Percentiles rank a stretch among this genome's conserved stretches.
Conservation (phyloP, 2,888 invertebrate genomes). For the Elegia similella region DNA sequence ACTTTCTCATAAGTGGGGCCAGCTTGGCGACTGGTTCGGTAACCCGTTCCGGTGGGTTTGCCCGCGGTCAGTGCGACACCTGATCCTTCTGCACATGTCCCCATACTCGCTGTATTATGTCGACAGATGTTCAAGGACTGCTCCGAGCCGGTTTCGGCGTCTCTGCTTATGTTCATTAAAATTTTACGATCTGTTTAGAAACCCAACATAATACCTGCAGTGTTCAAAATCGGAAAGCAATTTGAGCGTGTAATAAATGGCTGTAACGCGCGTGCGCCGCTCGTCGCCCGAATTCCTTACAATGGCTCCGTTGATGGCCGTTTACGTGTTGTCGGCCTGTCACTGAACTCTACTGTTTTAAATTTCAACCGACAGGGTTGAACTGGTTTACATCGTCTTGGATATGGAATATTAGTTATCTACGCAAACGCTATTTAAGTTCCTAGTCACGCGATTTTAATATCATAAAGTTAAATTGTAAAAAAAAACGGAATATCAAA, state of each 20-base stretch:
- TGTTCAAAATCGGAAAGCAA: constrained; percentile 34
- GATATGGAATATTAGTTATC: background rate
- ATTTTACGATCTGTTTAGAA: constrained; percentile 19
- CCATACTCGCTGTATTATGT: constrained; percentile 42
- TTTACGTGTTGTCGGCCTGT: constrained; percentile 45
- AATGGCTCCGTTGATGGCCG: constrained; percentile 53
- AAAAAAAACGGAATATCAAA: background rate
- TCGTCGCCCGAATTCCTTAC: constrained; percentile 60
- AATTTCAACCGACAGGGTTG: constrained; percentile 37
- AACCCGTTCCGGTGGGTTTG: constrained; percentile 65
- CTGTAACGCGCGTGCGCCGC: constrained; percentile 46
- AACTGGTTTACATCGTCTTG: constrained; percentile 21
- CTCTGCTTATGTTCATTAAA: background rate
- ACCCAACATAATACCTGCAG: constrained; percentile 23
- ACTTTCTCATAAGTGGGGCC: constrained; percentile 47
- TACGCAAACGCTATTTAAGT: background rate
- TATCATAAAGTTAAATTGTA: background rate
- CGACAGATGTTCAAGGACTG: constrained; percentile 60
- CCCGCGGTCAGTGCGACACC: constrained; percentile 75
- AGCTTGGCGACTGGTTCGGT: constrained; percentile 46
- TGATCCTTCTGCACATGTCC: constrained; percentile 70
- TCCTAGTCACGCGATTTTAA: background rate
- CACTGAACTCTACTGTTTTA: constrained; percentile 54
- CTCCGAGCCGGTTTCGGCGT: constrained; percentile 13
- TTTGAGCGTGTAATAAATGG: constrained; percentile 46